phyloP scores from a whole-genome alignment of 2,888 invertebrate genomes.

The Trissonchulus latispiculum region DNA sequence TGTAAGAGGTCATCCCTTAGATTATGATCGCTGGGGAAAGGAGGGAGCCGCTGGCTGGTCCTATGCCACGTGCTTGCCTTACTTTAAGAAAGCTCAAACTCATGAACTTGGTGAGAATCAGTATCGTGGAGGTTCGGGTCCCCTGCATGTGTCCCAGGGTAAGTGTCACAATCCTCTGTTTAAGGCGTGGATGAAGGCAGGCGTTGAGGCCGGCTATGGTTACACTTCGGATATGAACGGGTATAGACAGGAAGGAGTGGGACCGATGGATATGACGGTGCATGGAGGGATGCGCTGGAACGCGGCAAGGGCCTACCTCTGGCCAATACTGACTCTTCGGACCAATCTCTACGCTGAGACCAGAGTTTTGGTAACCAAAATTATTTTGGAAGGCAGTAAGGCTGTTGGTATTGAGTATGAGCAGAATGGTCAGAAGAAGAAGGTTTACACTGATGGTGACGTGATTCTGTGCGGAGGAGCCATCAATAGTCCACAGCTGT shows the following conservation, averaged over 20 bases:
- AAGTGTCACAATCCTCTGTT: slow-evolving; percentile 47
- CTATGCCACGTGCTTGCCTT: slow-evolving; percentile 56
- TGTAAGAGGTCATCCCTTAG: slow-evolving; percentile 61
- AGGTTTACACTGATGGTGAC: slow-evolving; percentile 59
- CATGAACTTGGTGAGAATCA: slow-evolving; percentile 34
- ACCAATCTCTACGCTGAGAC: slow-evolving; percentile 41
- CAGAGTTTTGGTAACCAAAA: slow-evolving; percentile 47
- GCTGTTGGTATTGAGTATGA: slow-evolving; percentile 47
- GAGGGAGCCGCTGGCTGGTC: slow-evolving; percentile 61
- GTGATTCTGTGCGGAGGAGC: slow-evolving; percentile 82
- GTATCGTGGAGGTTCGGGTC: slow-evolving; percentile 48
- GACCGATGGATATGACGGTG: slow-evolving; percentile 50
- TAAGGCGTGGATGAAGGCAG: slow-evolving; percentile 47
- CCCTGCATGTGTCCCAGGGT: slow-evolving; percentile 47
- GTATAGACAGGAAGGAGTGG: slow-evolving; percentile 50
- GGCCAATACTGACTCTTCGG: slow-evolving; percentile 34
- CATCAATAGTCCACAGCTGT: slow-evolving; percentile 79
- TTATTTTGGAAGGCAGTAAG: slow-evolving; percentile 45
- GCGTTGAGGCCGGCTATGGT: slow-evolving; percentile 40
- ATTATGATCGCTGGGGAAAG: slow-evolving; percentile 61
- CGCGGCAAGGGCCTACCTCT: slow-evolving; percentile 59
- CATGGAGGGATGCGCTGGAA: slow-evolving; percentile 53
- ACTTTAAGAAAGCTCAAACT: slow-evolving; percentile 48
- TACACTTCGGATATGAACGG: slow-evolving; percentile 51
- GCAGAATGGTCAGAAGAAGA: not conserved